Evolutionary conservation across 2,113 vertebrate species (phyloP).

Genomic region (Chascanopsetta lugubris): DNA sequence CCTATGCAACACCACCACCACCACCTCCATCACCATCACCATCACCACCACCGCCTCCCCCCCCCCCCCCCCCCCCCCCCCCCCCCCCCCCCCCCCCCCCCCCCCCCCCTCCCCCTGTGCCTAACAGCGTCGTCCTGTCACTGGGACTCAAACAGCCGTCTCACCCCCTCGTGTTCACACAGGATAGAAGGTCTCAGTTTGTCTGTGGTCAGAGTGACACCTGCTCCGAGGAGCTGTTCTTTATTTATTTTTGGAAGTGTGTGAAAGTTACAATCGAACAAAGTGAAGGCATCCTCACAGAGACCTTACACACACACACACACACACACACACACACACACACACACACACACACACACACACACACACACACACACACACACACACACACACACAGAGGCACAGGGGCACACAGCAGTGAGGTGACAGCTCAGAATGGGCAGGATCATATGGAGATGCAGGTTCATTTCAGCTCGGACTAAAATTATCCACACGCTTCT

Average conservation of each 20-base stretch:
- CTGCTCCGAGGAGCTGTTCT: neutral
- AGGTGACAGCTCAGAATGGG: too few species aligned
- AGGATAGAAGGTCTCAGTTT: constrained; percentile 13
- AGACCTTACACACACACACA: constrained; percentile 24
- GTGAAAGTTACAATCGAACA: constrained; percentile 44
- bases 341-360: too few species aligned
- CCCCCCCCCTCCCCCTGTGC: neutral
- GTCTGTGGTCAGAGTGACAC: neutral
- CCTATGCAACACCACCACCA: too few species aligned
- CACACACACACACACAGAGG: too few species aligned
- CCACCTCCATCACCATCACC: constrained; percentile 25
- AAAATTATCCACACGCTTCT: too few species aligned
- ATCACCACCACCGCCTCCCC: constrained; percentile 7
- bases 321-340: constrained; percentile 29
- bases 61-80: constrained; percentile 3
- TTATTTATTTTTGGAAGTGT: constrained; percentile 27
- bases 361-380: too few species aligned
- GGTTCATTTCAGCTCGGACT: too few species aligned
- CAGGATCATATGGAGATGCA: too few species aligned
- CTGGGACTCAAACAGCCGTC: constrained; percentile 32
- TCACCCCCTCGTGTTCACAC: constrained; percentile 6
- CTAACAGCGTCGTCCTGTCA: constrained; percentile 21
- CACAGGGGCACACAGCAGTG: too few species aligned
- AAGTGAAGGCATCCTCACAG: constrained; percentile 16
- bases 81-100: constrained; percentile 2